Percentiles rank a stretch among this genome's conserved stretches.
Evolutionary conservation across 2,888 invertebrate genomes (phyloP).

Genomic region (Plebejus anna): DNA sequence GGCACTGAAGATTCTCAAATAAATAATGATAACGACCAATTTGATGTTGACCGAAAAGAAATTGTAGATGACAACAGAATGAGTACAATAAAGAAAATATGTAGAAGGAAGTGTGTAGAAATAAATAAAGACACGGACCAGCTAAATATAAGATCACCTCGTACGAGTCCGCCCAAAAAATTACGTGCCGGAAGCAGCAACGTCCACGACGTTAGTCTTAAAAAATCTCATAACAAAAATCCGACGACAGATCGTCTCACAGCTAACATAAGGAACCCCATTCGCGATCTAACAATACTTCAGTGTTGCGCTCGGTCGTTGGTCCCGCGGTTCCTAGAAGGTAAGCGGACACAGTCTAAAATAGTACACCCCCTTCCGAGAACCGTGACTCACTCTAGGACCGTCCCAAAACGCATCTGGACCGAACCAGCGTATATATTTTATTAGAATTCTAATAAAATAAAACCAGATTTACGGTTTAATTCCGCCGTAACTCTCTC

Average conservation of each 20-base stretch:
- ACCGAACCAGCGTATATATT: conserved; percentile 39
- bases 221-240: conserved; percentile 39
- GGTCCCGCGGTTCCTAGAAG: conserved; percentile 77
- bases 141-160: not conserved
- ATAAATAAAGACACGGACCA: not conserved
- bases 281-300: conserved; percentile 75
- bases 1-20: not conserved
- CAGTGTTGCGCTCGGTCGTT: conserved; percentile 72
- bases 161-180: not conserved
- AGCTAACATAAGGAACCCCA: conserved; percentile 64
- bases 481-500: conserved; percentile 13
- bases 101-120: not conserved
- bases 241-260: conserved; percentile 51
- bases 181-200: not conserved
- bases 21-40: too few species aligned
- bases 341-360: conserved; percentile 78
- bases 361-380: conserved; percentile 76
- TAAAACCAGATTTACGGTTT: conserved; percentile 22
- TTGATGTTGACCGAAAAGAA: too few species aligned
- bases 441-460: conserved; percentile 26
- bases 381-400: conserved; percentile 69
- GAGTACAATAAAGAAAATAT: not conserved
- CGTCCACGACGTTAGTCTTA: not conserved
- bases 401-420: conserved; percentile 70
- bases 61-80: too few species aligned